Evolutionary conservation across 2,113 vertebrate species (phyloP).

Genomic region (Perca flavescens): DNA sequence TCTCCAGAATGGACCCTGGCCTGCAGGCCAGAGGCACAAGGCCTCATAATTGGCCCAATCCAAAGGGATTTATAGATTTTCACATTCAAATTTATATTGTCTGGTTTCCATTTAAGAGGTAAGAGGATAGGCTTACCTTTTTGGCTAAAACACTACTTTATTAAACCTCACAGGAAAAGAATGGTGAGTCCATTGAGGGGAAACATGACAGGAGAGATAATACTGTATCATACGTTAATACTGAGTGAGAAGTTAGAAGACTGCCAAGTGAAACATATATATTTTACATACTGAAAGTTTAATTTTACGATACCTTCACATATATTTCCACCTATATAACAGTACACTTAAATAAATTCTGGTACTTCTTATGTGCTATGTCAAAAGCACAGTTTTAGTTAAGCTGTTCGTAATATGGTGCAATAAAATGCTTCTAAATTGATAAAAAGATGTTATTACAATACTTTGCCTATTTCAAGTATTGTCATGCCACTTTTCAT

Average conservation of each 20-base stretch:
- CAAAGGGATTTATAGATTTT: conserved; percentile 74
- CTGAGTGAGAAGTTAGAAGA: conserved; percentile 15
- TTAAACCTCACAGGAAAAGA: conserved; percentile 51
- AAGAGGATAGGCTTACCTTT: conserved; percentile 60
- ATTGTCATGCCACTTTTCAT: background rate
- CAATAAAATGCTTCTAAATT: background rate
- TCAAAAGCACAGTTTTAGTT: background rate
- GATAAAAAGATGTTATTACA: background rate
- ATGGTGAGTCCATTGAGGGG: conserved; percentile 26
- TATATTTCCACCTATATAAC: background rate
- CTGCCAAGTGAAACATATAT: conserved; percentile 5
- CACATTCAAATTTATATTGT: conserved; percentile 68
- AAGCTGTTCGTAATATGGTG: background rate
- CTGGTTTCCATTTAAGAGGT: conserved; percentile 68
- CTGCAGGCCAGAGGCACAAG: conserved; percentile 20
- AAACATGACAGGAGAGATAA: conserved; percentile 29
- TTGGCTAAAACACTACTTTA: conserved; percentile 48
- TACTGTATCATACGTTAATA: conserved; percentile 23
- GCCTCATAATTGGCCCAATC: conserved; percentile 62
- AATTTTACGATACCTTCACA: background rate
- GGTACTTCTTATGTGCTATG: background rate
- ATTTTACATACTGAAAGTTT: background rate
- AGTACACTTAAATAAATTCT: background rate
- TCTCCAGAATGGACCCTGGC: conserved; percentile 42
- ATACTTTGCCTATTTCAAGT: background rate